These are phyloP conservation scores for Indri indri DNA, from an alignment of 2,113 vertebrate genomes.

Conservation along the genomic window DNA sequence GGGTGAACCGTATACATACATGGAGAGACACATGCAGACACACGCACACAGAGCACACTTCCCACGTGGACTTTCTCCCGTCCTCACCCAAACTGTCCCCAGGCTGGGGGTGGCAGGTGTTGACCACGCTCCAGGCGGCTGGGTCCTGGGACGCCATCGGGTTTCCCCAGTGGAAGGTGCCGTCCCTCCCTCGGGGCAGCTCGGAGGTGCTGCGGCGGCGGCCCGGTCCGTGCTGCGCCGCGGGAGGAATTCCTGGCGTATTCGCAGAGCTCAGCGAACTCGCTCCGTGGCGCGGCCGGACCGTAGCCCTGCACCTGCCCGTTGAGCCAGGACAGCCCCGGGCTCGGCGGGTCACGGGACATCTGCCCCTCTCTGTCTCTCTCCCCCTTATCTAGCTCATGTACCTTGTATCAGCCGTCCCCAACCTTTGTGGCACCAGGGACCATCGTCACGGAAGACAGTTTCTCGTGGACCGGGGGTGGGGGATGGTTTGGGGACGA, in stretches of 20 bases:
- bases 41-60: not conserved
- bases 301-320: too few relatives aligned
- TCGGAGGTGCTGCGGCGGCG: fast-evolving
- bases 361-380: too few relatives aligned
- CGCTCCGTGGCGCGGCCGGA: too few relatives aligned
- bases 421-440: too few relatives aligned
- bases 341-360: fast-evolving
- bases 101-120: not conserved
- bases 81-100: not conserved
- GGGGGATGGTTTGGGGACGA: too few relatives aligned
- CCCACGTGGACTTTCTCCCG: not conserved
- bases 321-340: not conserved
- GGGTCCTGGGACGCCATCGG: fast-evolving
- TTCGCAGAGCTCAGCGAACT: not conserved
- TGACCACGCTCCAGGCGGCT: not conserved
- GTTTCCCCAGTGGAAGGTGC: fast-evolving
- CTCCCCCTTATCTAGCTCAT: not conserved
- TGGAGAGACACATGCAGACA: fast-evolving
- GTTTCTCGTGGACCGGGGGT: too few relatives aligned
- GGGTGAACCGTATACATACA: fast-evolving
- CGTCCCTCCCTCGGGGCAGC: fast-evolving
- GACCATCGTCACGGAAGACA: too few relatives aligned
- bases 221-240: fast-evolving
- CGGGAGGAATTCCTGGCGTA: not conserved
- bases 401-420: too few relatives aligned